phyloP scores from a whole-genome alignment of 2,888 invertebrate species.

The Napeogenes sylphis region DNA sequence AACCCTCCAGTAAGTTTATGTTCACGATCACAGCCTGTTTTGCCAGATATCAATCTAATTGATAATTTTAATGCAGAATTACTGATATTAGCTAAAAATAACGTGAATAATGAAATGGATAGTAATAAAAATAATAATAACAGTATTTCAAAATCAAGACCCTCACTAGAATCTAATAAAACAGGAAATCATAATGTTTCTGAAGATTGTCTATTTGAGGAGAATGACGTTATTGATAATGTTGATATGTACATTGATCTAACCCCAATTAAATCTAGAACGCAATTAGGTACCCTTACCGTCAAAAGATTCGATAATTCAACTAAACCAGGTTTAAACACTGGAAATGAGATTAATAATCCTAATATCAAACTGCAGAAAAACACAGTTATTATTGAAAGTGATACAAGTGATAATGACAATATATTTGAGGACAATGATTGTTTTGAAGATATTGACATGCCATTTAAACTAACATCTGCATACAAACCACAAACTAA shows the following conservation, averaged over 20 bases:
- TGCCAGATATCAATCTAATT: conserved; percentile 58
- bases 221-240: background rate
- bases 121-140: background rate
- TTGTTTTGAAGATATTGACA: conserved; percentile 1
- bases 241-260: background rate
- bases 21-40: conserved; percentile 28
- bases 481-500: background rate
- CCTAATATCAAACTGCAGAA: background rate
- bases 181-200: conserved; percentile 11
- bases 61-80: conserved; percentile 50
- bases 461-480: background rate
- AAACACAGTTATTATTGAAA: too few species aligned
- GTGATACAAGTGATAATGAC: background rate
- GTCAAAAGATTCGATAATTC: too few species aligned
- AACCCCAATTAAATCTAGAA: too few species aligned
- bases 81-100: conserved; percentile 42
- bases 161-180: background rate
- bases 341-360: background rate
- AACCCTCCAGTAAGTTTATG: too few species aligned
- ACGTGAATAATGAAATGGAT: conserved; percentile 22
- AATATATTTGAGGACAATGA: background rate
- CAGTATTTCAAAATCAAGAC: too few species aligned
- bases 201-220: conserved; percentile 14
- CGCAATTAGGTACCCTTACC: too few species aligned
- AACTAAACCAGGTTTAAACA: background rate